Evolutionary conservation across 2,113 vertebrate genomes (phyloP).

Genomic region (Passerina amoena): DNA sequence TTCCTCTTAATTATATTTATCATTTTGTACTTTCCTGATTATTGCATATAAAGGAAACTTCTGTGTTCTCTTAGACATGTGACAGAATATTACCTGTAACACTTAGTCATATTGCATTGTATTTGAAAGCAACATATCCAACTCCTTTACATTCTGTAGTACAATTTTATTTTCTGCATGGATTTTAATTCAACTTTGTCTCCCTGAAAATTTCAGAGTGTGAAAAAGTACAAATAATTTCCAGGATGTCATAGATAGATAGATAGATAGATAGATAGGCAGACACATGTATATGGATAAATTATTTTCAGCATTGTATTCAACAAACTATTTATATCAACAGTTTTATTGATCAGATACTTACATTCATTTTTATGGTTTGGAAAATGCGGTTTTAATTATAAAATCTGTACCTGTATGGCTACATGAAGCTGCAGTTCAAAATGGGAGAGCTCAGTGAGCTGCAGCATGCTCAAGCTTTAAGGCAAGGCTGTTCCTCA

Average conservation of each 20-base stretch:
- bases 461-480: fast-evolving
- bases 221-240: neutral
- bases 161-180: neutral
- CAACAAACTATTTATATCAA: neutral
- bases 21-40: neutral
- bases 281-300: neutral
- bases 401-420: neutral
- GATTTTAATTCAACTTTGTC: neutral
- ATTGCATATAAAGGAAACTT: neutral
- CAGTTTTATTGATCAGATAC: neutral
- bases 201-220: neutral
- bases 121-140: neutral
- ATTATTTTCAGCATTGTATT: neutral
- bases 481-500: neutral
- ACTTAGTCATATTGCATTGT: neutral
- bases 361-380: neutral
- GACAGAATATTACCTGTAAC: neutral
- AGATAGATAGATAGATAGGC: fast-evolving
- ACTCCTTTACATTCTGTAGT: neutral
- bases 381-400: neutral
- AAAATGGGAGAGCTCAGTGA: neutral
- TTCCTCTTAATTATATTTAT: neutral
- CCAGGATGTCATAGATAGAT: neutral
- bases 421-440: neutral
- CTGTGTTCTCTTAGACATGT: neutral